Percentiles rank a stretch among this genome's conserved stretches.
Conservation (phyloP, 2,888 invertebrate species). For the Chymomyza caudatula region DNA sequence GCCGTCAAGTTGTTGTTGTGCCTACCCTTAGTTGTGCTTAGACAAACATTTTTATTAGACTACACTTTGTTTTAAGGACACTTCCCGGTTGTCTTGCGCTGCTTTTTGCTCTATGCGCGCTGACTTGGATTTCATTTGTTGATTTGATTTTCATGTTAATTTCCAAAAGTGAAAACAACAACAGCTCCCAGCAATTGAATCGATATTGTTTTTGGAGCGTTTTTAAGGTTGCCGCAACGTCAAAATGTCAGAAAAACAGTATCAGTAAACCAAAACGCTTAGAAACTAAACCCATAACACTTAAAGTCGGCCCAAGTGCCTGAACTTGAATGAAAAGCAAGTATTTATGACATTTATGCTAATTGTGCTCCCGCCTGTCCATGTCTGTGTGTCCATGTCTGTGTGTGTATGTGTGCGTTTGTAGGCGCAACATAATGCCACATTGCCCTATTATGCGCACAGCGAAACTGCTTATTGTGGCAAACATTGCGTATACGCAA, state of each 20-base stretch:
- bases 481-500: constrained; percentile 53
- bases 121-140: constrained; percentile 38
- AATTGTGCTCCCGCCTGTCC: constrained; percentile 46
- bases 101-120: constrained; percentile 1
- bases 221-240: neutral
- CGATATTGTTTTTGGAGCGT: constrained; percentile 1
- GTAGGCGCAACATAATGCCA: constrained; percentile 7
- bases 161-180: constrained; percentile 32
- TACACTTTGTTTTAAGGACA: constrained; percentile 19
- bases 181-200: neutral
- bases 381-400: neutral
- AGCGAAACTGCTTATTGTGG: constrained; percentile 11
- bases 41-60: constrained; percentile 52
- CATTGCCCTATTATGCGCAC: constrained; percentile 22
- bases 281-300: constrained; percentile 28
- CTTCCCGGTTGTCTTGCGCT: constrained; percentile 8
- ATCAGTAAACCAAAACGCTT: neutral
- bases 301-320: constrained; percentile 40
- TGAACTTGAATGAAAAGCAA: neutral
- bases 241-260: constrained; percentile 12
- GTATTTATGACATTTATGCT: constrained; percentile 63
- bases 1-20: constrained; percentile 8
- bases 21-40: constrained; percentile 21
- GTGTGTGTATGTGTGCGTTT: neutral
- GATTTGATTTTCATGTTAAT: constrained; percentile 66